Evolutionary conservation across 2,888 invertebrate genomes (phyloP), one percentile per base, ranked within the genome.

Genomic region (Cerastoderma edule): DNA sequence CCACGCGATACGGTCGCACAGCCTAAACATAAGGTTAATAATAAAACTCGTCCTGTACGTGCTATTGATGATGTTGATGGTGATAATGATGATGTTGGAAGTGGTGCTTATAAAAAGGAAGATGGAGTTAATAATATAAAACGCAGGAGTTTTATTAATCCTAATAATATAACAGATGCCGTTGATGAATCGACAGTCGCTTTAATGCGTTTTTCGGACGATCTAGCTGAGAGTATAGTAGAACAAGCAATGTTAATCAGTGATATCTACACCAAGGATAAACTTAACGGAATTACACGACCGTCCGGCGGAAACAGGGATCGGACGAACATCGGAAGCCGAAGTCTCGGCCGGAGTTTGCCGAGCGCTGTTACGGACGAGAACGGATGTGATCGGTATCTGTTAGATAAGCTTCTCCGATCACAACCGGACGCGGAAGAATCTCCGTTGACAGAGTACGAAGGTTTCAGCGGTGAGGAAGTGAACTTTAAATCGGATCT

Each of bases 231-330:
- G 19, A 73, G 27, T 27, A 64, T 80, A 16, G 22, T 80, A 16
- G 57, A 75, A 39, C 75, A 80, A 67, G 79, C 79, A n/a, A 22
- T 80, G 28, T 68, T 80, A 10, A 75, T 80, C 22, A 76, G 70
- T 30, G 75, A 75, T 4, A 70, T 80, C 27, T 56, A 75, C 19
- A 50, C 33, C 8, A 53, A 65, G 13, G 79, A 80, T 64, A 75
- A 32, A 19, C 22, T 68, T 22, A 72, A 72, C 33, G 44, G 57
- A 13, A 57, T 27, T 30, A 27, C 6, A 4, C 10, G 24, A 22
- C 19, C 24, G n/a, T n/a, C n/a, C 2, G 39, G 24, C 33, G 39
- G 10, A 39, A 32, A 30, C n/a, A 56, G 19, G 3, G 32, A 56
- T 8, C 24, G 56, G 19, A n/a, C 32, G 19, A 56, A 30, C 6